phyloP scores from a whole-genome alignment of 2,113 vertebrate species.

The Pseudopodoces humilis region DNA sequence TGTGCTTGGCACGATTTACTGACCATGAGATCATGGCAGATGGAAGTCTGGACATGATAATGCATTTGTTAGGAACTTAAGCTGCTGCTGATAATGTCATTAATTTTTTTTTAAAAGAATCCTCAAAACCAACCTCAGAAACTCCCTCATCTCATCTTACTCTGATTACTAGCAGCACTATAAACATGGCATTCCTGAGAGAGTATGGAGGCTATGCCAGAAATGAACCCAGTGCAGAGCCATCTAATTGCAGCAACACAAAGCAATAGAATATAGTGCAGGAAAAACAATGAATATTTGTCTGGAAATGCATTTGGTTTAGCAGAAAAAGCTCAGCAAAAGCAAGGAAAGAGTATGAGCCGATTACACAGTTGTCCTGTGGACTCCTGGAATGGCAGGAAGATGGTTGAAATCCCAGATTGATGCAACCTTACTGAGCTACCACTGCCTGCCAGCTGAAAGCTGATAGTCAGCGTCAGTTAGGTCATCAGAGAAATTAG shows the following conservation, averaged over 20 bases:
- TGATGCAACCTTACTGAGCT: background rate
- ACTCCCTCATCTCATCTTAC: constrained; percentile 22
- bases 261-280: background rate
- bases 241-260: background rate
- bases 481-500: background rate
- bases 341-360: background rate
- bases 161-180: background rate
- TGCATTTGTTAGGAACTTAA: background rate
- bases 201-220: background rate
- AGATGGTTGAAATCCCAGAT: background rate
- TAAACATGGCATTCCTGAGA: background rate
- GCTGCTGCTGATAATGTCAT: constrained; percentile 27
- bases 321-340: background rate
- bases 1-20: constrained; percentile 16
- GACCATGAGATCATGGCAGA: constrained; percentile 56
- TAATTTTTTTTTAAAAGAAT: background rate
- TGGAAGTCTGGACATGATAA: constrained; percentile 60
- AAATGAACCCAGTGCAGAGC: background rate
- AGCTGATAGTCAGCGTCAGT: background rate
- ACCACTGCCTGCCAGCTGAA: background rate
- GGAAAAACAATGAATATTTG: background rate
- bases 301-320: background rate
- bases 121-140: constrained; percentile 31
- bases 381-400: background rate
- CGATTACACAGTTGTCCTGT: fast-evolving